These are phyloP conservation scores for Lithophane socia DNA, from an alignment of 2,888 invertebrate genomes.

Conservation along the genomic window DNA sequence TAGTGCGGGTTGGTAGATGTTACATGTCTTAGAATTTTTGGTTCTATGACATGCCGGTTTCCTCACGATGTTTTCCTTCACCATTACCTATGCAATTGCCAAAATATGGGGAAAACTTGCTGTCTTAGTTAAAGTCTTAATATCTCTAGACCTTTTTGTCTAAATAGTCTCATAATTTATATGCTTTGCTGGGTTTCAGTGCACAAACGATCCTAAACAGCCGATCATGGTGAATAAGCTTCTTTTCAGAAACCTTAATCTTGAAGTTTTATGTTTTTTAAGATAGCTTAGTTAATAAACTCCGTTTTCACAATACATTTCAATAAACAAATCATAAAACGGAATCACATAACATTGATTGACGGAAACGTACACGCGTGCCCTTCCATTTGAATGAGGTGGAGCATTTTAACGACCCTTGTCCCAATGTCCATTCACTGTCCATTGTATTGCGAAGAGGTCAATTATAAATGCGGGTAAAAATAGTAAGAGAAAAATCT, in stretches of 20 bases:
- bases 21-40: too few relatives aligned
- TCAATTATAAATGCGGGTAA: constrained; percentile 18
- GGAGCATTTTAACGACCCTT: constrained; percentile 26
- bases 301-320: background rate
- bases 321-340: constrained; percentile 10
- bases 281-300: background rate
- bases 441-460: constrained; percentile 33
- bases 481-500: background rate
- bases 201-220: too few relatives aligned
- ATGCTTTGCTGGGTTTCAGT: too few relatives aligned
- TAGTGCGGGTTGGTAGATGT: too few relatives aligned
- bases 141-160: background rate
- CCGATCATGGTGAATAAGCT: too few relatives aligned
- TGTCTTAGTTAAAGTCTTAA: background rate
- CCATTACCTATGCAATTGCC: background rate
- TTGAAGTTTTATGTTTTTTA: background rate
- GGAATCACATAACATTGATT: constrained; percentile 27
- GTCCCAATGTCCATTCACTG: constrained; percentile 25
- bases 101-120: background rate
- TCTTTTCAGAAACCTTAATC: background rate
- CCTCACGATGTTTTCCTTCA: too few relatives aligned
- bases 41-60: too few relatives aligned
- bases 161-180: too few relatives aligned
- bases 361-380: constrained; percentile 19
- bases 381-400: constrained; percentile 39